Percentiles rank a stretch among this genome's conserved stretches.
Conservation (phyloP, 2,113 vertebrate species). For the Chloroceryle aenea region DNA sequence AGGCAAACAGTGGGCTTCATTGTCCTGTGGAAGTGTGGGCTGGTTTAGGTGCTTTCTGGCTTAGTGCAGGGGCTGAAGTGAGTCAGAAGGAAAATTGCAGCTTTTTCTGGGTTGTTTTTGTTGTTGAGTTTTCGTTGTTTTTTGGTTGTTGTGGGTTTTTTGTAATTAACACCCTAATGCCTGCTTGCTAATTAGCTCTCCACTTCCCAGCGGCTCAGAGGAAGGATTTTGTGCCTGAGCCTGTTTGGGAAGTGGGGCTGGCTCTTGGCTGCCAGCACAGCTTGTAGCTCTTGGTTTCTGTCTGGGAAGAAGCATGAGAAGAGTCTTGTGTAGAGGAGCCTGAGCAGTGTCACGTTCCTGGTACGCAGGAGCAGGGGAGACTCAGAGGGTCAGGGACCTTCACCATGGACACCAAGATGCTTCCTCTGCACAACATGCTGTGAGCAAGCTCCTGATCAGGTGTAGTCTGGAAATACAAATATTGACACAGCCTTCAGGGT, state of each 20-base stretch:
- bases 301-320: background rate
- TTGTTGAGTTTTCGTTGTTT: background rate
- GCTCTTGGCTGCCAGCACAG: background rate
- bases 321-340: background rate
- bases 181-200: conserved; percentile 24
- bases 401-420: background rate
- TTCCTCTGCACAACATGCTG: background rate
- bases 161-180: conserved; percentile 1
- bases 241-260: background rate
- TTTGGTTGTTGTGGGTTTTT: background rate
- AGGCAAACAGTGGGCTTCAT: background rate
- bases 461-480: background rate
- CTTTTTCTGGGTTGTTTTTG: background rate
- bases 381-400: background rate
- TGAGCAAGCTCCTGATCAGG: background rate
- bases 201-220: background rate
- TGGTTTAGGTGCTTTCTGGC: background rate
- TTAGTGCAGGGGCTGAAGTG: background rate
- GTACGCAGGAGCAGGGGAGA: background rate
- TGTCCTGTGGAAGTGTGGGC: background rate
- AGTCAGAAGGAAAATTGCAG: conserved; percentile 19
- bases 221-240: background rate
- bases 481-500: background rate
- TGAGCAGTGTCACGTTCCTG: background rate
- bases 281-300: background rate